Evolutionary conservation across 2,113 vertebrate genomes (phyloP), one percentile per base, ranked within the genome.

Genomic region (Heptranchias perlo): DNA sequence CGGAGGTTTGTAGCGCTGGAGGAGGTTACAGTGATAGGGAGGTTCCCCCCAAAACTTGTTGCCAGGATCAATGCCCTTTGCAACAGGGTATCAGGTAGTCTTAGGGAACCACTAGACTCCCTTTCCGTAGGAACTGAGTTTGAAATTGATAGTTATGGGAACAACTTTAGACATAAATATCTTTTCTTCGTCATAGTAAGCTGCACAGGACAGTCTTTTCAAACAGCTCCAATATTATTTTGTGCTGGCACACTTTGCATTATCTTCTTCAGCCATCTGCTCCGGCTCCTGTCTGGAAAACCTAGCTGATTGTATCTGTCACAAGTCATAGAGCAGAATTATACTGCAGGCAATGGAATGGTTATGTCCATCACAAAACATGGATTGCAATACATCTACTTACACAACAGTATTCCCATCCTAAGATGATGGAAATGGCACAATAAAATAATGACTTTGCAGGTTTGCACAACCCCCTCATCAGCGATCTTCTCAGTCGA

Each of bases 151-250:
- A 35, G 69, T 10, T 82, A 47, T 4, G 16, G 14, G 39, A 39
- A 47, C 44, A 82, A 73, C 31, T 82, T 82, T 44, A 44, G 10
- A 89, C 47, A 89, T 52, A 28, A 52, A 23, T 23, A 28, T 28
- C 25, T 52, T 89, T 89, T 87, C 28, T 89, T 52, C 54, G 47
- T 31, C 23, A 31, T 14, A 54, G 49, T 49, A 61, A 58, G 31
- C 54, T 61, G n/a, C 54, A n/a, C 54, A 92, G 58, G 47, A 5
- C 52, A 91, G 52, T 54, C 86, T 92, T 92, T n/a, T n/a, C 87
- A 89, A 89, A 54, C 28, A 89, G 49, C 86, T 89, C 86, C 49
- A 58, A 92, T n/a, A n/a, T 82, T 82, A 82, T 82, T 82, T 21
- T 61, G 31, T 18, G 87, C 54, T 92, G 87, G 54, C 87, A 92